Conservation (phyloP, 2,888 invertebrate species). For the Itoplectis maculator region DNA sequence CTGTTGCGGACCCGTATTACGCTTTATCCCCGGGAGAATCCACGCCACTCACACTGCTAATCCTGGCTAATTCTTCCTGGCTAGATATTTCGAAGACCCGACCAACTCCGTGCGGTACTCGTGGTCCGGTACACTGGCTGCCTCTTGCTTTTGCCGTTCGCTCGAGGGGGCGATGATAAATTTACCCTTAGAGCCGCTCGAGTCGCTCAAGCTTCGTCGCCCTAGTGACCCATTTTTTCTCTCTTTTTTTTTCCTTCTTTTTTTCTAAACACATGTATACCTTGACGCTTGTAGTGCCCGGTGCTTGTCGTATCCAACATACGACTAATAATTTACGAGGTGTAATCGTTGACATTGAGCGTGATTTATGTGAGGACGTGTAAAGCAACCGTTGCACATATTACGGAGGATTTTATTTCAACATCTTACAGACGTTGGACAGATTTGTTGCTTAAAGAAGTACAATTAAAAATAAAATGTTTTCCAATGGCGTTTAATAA, state of each 20-base stretch:
- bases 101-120: constrained; percentile 11
- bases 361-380: background rate
- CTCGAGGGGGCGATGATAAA: constrained; percentile 51
- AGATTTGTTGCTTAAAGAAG: too few species aligned
- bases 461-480: background rate
- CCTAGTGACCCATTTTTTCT: constrained; percentile 60
- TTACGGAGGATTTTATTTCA: background rate
- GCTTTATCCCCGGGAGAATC: constrained; percentile 8
- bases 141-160: background rate
- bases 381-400: background rate
- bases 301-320: background rate
- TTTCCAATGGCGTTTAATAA: background rate
- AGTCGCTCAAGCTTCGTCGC: constrained; percentile 42
- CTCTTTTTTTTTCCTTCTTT: constrained; percentile 13
- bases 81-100: constrained; percentile 40
- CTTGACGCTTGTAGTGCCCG: background rate
- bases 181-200: constrained; percentile 46
- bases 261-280: background rate
- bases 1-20: constrained; percentile 3
- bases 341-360: constrained; percentile 18
- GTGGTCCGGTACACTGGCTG: constrained; percentile 2
- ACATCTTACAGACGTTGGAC: too few species aligned
- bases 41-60: constrained; percentile 21
- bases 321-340: background rate
- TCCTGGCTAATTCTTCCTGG: constrained; percentile 23